These are phyloP conservation scores for Simalia tracyae DNA, from an alignment of 2,797 vertebrate species.

Conservation along the genomic window DNA sequence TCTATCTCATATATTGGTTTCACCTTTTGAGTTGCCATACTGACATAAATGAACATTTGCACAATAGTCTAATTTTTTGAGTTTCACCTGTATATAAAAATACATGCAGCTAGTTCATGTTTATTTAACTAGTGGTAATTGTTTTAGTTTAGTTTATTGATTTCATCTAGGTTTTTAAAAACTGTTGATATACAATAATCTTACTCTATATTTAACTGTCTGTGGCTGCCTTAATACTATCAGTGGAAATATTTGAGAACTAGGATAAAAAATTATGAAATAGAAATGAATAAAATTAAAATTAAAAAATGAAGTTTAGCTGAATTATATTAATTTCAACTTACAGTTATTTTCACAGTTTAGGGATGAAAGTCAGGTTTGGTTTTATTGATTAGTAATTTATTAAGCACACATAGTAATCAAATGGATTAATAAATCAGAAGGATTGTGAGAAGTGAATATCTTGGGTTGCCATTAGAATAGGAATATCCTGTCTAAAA, in stretches of 20 bases:
- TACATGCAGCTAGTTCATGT: not conserved
- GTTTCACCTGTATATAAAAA: not conserved
- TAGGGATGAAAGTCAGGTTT: not conserved
- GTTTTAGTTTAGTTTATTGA: not conserved
- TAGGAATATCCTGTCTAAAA: slow-evolving; percentile 12
- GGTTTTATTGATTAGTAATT: not conserved
- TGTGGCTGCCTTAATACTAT: not conserved
- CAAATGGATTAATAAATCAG: no score
- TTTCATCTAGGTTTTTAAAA: not conserved
- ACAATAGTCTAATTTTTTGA: no score
- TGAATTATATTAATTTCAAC: not conserved
- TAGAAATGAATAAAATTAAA: not conserved
- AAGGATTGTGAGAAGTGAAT: slow-evolving; percentile 11
- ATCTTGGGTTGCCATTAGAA: slow-evolving; percentile 7
- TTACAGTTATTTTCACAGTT: not conserved
- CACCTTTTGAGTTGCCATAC: no score
- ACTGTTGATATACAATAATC: not conserved
- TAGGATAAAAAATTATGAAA: not conserved
- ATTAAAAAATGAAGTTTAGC: not conserved
- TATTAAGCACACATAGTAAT: not conserved
- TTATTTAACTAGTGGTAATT: not conserved
- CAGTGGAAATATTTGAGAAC: not conserved
- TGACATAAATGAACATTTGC: no score
- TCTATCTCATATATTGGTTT: no score
- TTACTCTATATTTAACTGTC: not conserved